phyloP scores from a whole-genome alignment of 2,888 invertebrate species.

The Stratiomys singularior region DNA sequence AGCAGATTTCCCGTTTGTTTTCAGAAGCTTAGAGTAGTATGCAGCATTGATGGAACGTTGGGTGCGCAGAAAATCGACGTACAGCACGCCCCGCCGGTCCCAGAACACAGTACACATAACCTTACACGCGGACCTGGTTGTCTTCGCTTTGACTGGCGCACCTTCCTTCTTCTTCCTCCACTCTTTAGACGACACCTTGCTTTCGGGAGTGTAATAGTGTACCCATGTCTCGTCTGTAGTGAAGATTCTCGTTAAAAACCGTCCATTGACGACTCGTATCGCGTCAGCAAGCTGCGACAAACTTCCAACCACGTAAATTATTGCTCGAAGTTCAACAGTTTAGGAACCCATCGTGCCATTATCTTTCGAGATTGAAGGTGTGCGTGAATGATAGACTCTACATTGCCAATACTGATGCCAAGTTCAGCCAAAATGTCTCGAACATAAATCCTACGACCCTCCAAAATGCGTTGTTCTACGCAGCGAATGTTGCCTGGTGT shows the following conservation, averaged over 20 bases:
- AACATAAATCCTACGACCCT: too few relatives aligned
- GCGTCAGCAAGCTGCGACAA: neutral
- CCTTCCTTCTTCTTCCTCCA: too few relatives aligned
- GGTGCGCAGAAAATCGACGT: conserved; percentile 12
- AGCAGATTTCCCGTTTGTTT: neutral
- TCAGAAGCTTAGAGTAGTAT: conserved; percentile 25
- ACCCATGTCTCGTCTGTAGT: conserved; percentile 31
- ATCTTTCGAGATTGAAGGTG: too few relatives aligned
- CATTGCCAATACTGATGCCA: too few relatives aligned
- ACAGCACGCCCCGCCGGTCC: conserved; percentile 16
- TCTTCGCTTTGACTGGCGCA: neutral
- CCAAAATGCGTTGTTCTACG: too few relatives aligned
- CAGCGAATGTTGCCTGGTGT: too few relatives aligned
- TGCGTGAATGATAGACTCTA: too few relatives aligned
- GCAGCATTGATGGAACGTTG: conserved; percentile 26
- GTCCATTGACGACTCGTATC: neutral
- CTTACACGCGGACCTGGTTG: neutral
- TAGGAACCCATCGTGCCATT: too few relatives aligned
- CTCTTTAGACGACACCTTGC: conserved; percentile 6
- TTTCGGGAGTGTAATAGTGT: conserved; percentile 14
- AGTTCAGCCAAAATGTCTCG: too few relatives aligned
- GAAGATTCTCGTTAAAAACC: conserved; percentile 6
- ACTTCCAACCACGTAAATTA: too few relatives aligned
- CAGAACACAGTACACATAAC: conserved; percentile 20
- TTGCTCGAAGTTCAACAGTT: too few relatives aligned